Percentiles rank a stretch among this genome's conserved stretches.
Evolutionary conservation across 2,888 invertebrate species (phyloP).

Genomic region (Phalera bucephala): DNA sequence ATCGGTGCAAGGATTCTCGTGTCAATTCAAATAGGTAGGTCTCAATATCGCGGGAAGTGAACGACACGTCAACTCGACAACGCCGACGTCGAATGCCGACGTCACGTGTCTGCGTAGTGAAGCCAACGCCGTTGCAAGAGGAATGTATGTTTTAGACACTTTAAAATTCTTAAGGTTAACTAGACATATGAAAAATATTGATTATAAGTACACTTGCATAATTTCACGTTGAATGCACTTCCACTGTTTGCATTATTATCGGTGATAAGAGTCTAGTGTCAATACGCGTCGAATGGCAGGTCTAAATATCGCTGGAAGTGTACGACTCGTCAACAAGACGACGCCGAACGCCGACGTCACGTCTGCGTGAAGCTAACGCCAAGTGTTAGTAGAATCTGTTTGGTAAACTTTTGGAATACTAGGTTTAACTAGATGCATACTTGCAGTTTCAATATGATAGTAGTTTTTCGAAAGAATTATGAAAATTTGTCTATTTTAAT

Average conservation of each 20-base stretch:
- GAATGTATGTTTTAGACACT: too few species aligned
- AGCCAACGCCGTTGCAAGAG: too few species aligned
- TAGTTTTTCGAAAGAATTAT: too few species aligned
- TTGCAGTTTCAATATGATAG: too few species aligned
- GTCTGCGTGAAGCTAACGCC: neutral
- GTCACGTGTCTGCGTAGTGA: neutral
- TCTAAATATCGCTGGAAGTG: slow-evolving; percentile 47
- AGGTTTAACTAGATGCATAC: too few species aligned
- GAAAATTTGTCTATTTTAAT: too few species aligned
- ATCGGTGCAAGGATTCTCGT: slow-evolving; percentile 33
- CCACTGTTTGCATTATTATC: slow-evolving; percentile 37
- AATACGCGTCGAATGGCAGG: slow-evolving; percentile 39
- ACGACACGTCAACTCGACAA: slow-evolving; percentile 7
- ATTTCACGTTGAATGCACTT: slow-evolving; percentile 33
- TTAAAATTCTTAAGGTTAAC: too few species aligned
- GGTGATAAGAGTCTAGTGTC: slow-evolving; percentile 36
- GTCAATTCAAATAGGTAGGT: slow-evolving; percentile 42
- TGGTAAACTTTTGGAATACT: too few species aligned
- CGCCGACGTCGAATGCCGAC: too few species aligned
- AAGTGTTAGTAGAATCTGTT: too few species aligned
- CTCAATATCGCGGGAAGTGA: slow-evolving; percentile 45
- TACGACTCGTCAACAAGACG: slow-evolving; percentile 8
- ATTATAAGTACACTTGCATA: too few species aligned
- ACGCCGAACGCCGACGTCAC: slow-evolving; percentile 6
- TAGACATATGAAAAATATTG: too few species aligned